These are phyloP conservation scores for Amazona guildingii DNA, from an alignment of 2,113 vertebrate genomes.

Conservation along the genomic window DNA sequence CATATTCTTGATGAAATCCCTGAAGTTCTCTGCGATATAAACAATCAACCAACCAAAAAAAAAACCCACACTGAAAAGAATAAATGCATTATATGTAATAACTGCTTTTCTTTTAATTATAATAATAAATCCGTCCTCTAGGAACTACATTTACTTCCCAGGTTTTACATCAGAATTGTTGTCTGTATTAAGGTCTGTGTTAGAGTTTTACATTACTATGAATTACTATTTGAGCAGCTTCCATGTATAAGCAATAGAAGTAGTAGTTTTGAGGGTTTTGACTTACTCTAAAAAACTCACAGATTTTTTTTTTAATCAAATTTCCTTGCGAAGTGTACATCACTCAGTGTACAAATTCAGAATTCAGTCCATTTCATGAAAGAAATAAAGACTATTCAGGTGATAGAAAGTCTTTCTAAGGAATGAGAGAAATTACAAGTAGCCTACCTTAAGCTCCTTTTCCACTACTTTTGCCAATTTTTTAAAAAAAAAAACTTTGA, in stretches of 20 bases:
- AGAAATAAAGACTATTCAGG: background rate
- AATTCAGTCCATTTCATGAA: background rate
- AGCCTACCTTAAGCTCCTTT: background rate
- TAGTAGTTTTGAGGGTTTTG: background rate
- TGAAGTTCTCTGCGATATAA: background rate
- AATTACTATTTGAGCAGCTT: background rate
- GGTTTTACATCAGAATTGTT: background rate
- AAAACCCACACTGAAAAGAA: background rate
- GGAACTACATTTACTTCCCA: background rate
- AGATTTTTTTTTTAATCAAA: background rate
- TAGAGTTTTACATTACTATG: background rate
- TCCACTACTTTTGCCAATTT: background rate
- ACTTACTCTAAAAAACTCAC: background rate
- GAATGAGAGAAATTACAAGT: background rate
- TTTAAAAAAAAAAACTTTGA: background rate
- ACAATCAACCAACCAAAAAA: background rate
- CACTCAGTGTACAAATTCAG: background rate
- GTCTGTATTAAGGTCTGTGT: background rate
- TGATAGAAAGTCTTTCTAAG: background rate
- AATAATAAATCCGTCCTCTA: background rate
- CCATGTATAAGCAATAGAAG: background rate
- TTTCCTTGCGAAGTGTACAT: background rate
- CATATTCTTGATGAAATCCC: background rate
- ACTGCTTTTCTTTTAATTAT: background rate
- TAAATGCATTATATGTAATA: background rate